Conservation (phyloP, 2,797 vertebrate genomes). For the Urophycis tenuis region DNA sequence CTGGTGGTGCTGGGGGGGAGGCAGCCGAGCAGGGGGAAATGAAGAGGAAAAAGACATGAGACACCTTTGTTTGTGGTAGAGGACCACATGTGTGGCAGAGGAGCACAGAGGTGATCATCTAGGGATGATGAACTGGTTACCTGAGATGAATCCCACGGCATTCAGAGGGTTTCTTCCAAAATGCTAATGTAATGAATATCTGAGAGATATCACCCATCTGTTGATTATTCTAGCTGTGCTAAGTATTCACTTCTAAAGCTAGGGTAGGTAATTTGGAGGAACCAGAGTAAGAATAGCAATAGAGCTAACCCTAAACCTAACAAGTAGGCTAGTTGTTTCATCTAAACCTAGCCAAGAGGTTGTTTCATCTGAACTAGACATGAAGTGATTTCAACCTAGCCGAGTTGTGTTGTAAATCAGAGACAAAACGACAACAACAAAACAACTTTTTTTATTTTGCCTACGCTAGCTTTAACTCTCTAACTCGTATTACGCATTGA, state of each 20-base stretch:
- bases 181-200: neutral
- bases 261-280: no score
- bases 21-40: constrained; percentile 27
- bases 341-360: no score
- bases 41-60: constrained; percentile 27
- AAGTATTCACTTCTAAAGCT: neutral
- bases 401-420: no score
- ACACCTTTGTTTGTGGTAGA: constrained; percentile 30
- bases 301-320: no score
- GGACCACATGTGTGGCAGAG: constrained; percentile 29
- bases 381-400: no score
- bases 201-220: no score
- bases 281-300: no score
- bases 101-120: constrained; percentile 31
- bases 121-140: no score
- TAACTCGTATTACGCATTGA: no score
- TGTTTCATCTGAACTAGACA: neutral
- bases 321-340: neutral
- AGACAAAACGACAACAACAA: no score
- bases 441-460: no score
- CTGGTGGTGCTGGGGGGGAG: neutral
- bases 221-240: neutral
- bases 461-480: no score
- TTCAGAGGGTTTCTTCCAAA: constrained; percentile 10
- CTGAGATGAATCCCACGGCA: constrained; percentile 14